Base-by-base conservation (phyloP, 2,113 vertebrate species). In the Apaloderma vittatum region DNA sequence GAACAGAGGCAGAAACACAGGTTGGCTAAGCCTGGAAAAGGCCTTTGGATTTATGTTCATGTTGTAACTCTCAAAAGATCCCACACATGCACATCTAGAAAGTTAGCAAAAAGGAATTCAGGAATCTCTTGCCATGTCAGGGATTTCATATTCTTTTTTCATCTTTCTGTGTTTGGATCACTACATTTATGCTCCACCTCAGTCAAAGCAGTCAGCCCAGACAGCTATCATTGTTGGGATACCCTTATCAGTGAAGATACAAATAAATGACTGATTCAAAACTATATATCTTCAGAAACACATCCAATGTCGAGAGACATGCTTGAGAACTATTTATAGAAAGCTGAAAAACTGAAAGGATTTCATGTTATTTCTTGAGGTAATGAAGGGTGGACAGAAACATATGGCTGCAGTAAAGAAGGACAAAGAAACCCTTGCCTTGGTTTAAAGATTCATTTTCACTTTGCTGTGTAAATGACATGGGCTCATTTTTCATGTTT, bases 361-460 rank as follows among this genome's bases (percentile, higher is more conserved):
- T 54, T 87, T 89, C 3, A 18, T 61, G 49, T 61, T 96, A 49
- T 83, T 90, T 90, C 55, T 68, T 23, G 5, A 65, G 26, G 70
- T 87, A 85, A 65, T 83, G 45, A 88, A 86, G 37, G n/a, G 59
- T 72, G n/a, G 82, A 76, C 58, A 90, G 57, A 62, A 92, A 88
- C 85, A 74, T 59, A 59, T 54, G 82, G 57, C 45, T 86, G 59
- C 51, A 68, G 62, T 48, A 83, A 85, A 85, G 40, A 70, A 70
- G 57, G 62, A 85, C 63, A 95, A 91, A 71, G 59, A 67, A 93
- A 54, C 2, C 30, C 49, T 66, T 46, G 26, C 16, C 20, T 55
- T 94, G 36, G 13, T 79, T 90, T 95, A 94, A 93, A 88, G 43
- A 62, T 48, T 82, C n/a, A 37, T 94, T 96, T 94, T 87, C 18